phyloP scores from a whole-genome alignment of 2,113 vertebrate species.

The Pipa parva region DNA sequence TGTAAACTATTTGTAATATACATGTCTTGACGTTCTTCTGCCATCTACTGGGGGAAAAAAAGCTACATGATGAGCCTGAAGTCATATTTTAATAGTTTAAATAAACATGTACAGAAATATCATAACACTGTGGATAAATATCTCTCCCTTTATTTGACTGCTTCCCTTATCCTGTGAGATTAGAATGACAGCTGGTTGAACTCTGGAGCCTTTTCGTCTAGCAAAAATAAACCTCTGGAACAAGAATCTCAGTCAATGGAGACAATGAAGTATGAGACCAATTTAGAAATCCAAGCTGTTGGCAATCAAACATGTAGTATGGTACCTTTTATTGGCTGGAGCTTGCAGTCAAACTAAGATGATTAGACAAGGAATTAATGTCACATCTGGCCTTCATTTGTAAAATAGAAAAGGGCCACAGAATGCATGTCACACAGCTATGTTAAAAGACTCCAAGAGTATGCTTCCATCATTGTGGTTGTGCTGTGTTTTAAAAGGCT shows the following conservation, averaged over 20 bases:
- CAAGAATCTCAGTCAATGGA: conserved; percentile 1
- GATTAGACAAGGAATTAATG: conserved; percentile 11
- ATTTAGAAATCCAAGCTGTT: background rate
- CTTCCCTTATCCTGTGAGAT: background rate
- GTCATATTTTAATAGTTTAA: background rate
- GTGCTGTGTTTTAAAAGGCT: background rate
- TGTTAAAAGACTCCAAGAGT: background rate
- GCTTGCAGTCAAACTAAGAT: background rate
- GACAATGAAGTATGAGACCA: conserved; percentile 9
- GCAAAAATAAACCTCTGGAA: conserved; percentile 1
- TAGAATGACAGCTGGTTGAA: conserved; percentile 7
- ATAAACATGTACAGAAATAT: background rate
- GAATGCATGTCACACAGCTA: background rate
- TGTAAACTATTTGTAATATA: too few relatives aligned
- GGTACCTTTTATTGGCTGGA: background rate
- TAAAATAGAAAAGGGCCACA: background rate
- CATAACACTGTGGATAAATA: background rate
- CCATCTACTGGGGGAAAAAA: background rate
- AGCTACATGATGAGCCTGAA: background rate
- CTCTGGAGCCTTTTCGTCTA: conserved; percentile 5
- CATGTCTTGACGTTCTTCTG: too few relatives aligned
- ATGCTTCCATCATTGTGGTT: background rate
- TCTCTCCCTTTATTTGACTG: background rate
- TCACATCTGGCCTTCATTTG: conserved; percentile 7
- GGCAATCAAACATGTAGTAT: conserved; percentile 1